These are phyloP conservation scores for Cybosia mesomella DNA, from an alignment of 2,888 invertebrate species.

Conservation along the genomic window DNA sequence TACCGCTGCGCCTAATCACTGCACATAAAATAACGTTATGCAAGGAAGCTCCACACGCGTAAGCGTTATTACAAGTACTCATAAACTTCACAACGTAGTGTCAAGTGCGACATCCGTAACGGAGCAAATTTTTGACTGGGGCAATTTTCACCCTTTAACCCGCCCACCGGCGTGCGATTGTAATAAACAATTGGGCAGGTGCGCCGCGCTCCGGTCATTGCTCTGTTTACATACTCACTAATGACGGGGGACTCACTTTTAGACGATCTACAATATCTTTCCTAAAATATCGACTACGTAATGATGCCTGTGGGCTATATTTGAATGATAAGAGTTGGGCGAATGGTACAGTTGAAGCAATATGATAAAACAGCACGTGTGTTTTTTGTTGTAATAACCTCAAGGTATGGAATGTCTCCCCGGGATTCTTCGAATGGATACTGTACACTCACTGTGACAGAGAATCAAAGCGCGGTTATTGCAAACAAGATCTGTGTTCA, in stretches of 20 bases:
- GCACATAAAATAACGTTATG: conserved; percentile 9
- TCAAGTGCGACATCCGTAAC: conserved; percentile 25
- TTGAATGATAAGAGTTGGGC: no score
- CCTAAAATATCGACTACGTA: no score
- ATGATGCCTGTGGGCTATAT: no score
- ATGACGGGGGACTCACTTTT: background rate
- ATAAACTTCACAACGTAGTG: conserved; percentile 22
- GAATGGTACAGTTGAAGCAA: no score
- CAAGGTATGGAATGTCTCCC: no score
- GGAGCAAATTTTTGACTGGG: conserved; percentile 26
- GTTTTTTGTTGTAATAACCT: no score
- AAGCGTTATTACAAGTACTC: conserved; percentile 15
- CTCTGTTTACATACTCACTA: background rate
- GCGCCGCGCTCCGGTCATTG: background rate
- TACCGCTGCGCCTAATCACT: conserved; percentile 17
- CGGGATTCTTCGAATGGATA: no score
- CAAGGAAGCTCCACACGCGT: conserved; percentile 3
- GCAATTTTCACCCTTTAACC: background rate
- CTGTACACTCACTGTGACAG: no score
- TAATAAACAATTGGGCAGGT: conserved; percentile 27
- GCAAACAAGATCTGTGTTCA: background rate
- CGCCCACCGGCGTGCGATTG: conserved; percentile 9
- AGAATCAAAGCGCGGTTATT: background rate
- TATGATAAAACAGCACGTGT: no score
- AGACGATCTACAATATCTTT: no score